Evolutionary conservation across 2,113 vertebrate genomes (phyloP).

Genomic region (Petroica traversi): DNA sequence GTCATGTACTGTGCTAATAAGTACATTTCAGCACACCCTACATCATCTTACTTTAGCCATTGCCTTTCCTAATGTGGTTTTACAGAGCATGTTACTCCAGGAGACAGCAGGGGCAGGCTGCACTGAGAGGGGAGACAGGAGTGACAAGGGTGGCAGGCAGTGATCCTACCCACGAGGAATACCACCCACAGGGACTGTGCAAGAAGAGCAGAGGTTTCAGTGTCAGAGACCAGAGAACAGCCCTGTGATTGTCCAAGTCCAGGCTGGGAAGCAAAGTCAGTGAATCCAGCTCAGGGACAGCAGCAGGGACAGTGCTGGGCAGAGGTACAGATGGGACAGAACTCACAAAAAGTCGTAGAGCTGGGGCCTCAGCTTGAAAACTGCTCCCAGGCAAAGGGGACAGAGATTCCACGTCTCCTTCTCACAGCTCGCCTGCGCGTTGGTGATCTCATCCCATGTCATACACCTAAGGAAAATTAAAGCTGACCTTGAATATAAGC

Average conservation of each 20-base stretch:
- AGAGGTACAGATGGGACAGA: not conserved
- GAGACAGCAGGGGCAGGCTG: not conserved
- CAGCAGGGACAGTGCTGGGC: not conserved
- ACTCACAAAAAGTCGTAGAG: not conserved
- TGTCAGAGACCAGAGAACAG: not conserved
- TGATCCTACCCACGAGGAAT: not conserved
- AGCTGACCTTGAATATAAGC: not conserved
- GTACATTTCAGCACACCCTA: not conserved
- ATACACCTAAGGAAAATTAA: not conserved
- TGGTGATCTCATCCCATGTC: not conserved
- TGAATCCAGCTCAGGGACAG: not conserved
- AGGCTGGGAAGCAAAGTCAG: not conserved
- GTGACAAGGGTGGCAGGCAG: not conserved
- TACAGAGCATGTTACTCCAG: not conserved
- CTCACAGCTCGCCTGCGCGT: not conserved
- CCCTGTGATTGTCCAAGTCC: not conserved
- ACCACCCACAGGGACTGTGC: fast-evolving
- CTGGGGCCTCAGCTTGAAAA: not conserved
- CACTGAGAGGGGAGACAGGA: not conserved
- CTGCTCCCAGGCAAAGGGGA: not conserved
- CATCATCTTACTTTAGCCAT: not conserved
- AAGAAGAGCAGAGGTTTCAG: not conserved
- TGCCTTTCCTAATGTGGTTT: not conserved
- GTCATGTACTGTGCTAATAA: not conserved
- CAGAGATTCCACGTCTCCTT: not conserved